These are phyloP conservation scores for Miichthys miiuy DNA, from an alignment of 2,797 vertebrate species.

Conservation along the genomic window DNA sequence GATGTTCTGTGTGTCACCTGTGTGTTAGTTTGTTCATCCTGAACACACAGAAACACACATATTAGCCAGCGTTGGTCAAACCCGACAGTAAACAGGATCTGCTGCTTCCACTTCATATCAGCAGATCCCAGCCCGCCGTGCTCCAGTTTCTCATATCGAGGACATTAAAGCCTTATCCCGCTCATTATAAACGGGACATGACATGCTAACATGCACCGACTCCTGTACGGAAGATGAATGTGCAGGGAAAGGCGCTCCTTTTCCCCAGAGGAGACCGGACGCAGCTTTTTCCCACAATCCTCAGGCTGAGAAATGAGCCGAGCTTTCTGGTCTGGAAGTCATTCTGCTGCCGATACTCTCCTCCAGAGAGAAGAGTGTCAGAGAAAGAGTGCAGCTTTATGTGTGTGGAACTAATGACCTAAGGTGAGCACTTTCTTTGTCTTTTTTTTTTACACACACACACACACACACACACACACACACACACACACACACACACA, in stretches of 20 bases:
- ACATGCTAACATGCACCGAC: conserved; percentile 3
- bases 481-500: conserved; percentile 6
- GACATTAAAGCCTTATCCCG: conserved; percentile 6
- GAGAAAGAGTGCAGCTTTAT: conserved; percentile 6
- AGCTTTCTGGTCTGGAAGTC: conserved; percentile 60
- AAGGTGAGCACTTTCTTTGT: conserved; percentile 57
- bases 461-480: conserved; percentile 12
- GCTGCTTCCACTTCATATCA: conserved; percentile 3
- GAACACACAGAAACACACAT: background rate
- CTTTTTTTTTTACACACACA: background rate
- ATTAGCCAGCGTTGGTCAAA: background rate
- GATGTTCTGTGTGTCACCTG: background rate
- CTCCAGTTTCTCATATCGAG: conserved; percentile 46
- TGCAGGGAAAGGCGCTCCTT: conserved; percentile 23
- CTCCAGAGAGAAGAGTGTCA: conserved; percentile 31
- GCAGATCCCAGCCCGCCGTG: conserved; percentile 24
- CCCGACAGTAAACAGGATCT: conserved; percentile 1
- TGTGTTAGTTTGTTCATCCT: background rate
- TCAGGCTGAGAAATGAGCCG: conserved; percentile 43
- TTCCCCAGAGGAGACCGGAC: conserved; percentile 16
- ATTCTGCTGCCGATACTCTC: conserved; percentile 47
- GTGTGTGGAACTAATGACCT: conserved; percentile 50
- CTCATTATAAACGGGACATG: conserved; percentile 38
- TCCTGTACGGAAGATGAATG: conserved; percentile 46
- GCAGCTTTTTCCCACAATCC: conserved; percentile 55